Percentiles rank a stretch among this genome's conserved stretches.
phyloP scores from a whole-genome alignment of 2,797 vertebrate species.

The Oryzias dopingdopingensis region DNA sequence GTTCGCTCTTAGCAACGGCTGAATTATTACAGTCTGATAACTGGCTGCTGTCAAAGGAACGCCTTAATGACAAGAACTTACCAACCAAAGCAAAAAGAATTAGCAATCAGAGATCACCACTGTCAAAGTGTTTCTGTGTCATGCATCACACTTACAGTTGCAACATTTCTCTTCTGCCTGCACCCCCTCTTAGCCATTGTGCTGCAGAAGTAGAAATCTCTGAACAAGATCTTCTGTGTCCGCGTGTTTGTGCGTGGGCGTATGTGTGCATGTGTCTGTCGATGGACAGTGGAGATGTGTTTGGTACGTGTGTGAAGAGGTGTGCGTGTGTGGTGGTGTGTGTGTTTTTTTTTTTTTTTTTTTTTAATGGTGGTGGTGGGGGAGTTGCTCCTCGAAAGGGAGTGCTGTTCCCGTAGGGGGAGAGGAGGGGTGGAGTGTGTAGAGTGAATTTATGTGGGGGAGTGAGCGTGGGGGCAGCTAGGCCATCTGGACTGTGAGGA shows the following conservation, averaged over 20 bases:
- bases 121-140: constrained; percentile 11
- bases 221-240: constrained; percentile 53
- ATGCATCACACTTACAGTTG: constrained; percentile 37
- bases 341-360: constrained; percentile 5
- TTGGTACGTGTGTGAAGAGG: constrained; percentile 15
- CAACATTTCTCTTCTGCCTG: constrained; percentile 29
- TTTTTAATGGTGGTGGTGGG: not conserved
- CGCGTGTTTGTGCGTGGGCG: constrained; percentile 47
- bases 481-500: constrained; percentile 78
- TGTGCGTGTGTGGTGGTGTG: constrained; percentile 26
- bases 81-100: constrained; percentile 9
- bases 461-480: constrained; percentile 71
- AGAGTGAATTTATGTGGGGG: constrained; percentile 68
- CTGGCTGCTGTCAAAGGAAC: constrained; percentile 3
- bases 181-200: constrained; percentile 27
- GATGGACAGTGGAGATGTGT: constrained; percentile 49
- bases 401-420: constrained; percentile 60
- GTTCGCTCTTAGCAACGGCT: constrained; percentile 42
- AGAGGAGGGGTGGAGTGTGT: constrained; percentile 53
- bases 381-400: constrained; percentile 51
- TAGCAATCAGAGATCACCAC: constrained; percentile 15
- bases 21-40: constrained; percentile 20
- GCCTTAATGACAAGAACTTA: constrained; percentile 11
- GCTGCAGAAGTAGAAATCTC: constrained; percentile 47
- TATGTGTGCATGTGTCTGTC: constrained; percentile 57